Conservation (phyloP, 2,888 invertebrate species). For the Drosophila borborema region DNA sequence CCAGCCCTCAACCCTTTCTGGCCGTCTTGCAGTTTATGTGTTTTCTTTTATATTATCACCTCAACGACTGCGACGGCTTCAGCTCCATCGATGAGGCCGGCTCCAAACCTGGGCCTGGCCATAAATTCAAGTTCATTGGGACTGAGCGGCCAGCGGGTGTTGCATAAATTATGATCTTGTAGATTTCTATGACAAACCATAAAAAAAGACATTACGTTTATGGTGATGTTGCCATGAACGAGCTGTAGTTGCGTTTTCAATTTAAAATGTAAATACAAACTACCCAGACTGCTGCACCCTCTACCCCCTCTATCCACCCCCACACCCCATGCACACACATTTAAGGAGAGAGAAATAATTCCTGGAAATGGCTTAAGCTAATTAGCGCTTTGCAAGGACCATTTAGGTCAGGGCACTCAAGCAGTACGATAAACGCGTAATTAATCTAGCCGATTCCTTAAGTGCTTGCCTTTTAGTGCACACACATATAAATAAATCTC, state of each 20-base stretch:
- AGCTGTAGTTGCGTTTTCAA: constrained; percentile 58
- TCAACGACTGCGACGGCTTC: constrained; percentile 45
- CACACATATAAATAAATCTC: background rate
- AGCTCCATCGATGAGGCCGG: constrained; percentile 52
- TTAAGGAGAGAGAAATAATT: constrained; percentile 6
- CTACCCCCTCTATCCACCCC: background rate
- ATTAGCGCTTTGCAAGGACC: constrained; percentile 41
- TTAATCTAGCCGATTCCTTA: constrained; percentile 56
- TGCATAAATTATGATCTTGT: constrained; percentile 78
- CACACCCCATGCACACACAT: background rate
- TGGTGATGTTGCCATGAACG: constrained; percentile 50
- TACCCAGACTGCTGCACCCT: background rate
- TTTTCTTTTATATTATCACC: constrained; percentile 76
- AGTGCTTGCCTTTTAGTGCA: constrained; percentile 31
- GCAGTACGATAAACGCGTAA: constrained; percentile 49
- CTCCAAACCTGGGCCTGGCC: constrained; percentile 34
- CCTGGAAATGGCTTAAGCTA: constrained; percentile 24
- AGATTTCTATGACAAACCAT: constrained; percentile 75
- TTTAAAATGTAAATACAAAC: constrained; percentile 62
- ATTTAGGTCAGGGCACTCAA: constrained; percentile 62
- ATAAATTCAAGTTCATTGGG: constrained; percentile 67
- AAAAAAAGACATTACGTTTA: constrained; percentile 71
- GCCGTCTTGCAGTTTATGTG: constrained; percentile 50
- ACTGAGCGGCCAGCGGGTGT: constrained; percentile 24
- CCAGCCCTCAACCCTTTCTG: constrained; percentile 34